These are phyloP conservation scores for Muntiacus reevesi DNA, from an alignment of 2,113 vertebrate genomes.

Conservation along the genomic window DNA sequence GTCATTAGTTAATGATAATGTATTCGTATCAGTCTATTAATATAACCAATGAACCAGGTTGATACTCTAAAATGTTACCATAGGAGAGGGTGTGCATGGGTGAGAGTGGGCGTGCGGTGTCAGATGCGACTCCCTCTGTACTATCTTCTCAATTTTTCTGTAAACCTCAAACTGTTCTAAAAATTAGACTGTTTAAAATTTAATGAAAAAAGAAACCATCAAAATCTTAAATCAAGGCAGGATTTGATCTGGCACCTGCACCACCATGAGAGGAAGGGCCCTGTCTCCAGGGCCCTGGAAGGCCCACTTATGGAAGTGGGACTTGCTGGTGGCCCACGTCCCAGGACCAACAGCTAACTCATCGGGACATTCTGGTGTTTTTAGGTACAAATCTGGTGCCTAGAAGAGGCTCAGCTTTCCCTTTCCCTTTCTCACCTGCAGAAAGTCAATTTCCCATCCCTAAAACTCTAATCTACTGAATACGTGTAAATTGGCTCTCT, in stretches of 20 bases:
- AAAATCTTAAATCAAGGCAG: neutral
- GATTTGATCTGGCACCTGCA: neutral
- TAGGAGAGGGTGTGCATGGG: neutral
- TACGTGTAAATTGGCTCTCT: neutral
- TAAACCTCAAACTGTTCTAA: neutral
- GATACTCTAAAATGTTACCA: neutral
- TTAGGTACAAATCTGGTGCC: neutral
- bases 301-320: neutral
- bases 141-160: neutral
- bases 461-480: neutral
- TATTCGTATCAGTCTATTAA: neutral
- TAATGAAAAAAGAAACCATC: neutral
- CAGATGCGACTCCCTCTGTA: neutral
- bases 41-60: neutral
- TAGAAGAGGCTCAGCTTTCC: neutral
- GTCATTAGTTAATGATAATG: neutral
- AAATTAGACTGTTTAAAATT: neutral
- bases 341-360: too few species aligned
- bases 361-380: neutral
- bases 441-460: neutral
- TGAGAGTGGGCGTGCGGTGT: neutral
- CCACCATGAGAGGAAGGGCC: too few species aligned
- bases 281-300: rapidly evolving
- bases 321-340: neutral
- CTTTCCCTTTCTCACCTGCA: neutral